Base-by-base conservation (phyloP, 2,888 invertebrate genomes). In the Lepidochitona cinerea region DNA sequence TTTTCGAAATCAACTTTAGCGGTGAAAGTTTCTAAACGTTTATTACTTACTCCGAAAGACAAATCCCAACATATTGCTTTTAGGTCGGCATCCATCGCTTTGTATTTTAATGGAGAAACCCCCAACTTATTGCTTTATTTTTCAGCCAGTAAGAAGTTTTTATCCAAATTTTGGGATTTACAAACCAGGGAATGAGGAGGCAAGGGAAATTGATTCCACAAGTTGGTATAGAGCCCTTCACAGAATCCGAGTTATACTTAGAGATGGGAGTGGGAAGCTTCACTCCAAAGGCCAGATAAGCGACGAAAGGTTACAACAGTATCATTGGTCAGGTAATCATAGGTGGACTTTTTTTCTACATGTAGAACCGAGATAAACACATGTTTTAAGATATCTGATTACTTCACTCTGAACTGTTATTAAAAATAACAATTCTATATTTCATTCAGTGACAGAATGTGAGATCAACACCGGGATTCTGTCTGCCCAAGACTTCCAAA, bases 381-480 rank as follows among this genome's bases (percentile, higher is more conserved):
- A n/a, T n/a, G n/a, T n/a, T n/a, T n/a, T n/a, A n/a, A n/a, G n/a
- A n/a, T n/a, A n/a, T n/a, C n/a, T n/a, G n/a, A n/a, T n/a, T n/a
- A n/a, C n/a, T n/a, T n/a, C n/a, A n/a, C n/a, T n/a, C n/a, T 41
- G 41, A 41, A 9, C 9, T 41, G 41, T 18, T 12, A 41, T 41
- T 41, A 41, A 41, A 12, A 18, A 12, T 41, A 12, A n/a, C 23
- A n/a, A 14, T 59, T 2, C 4, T 59, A 3, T 59, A 4, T 66
- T 37, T 26, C 29, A 80, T 79, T 9, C 78, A 89, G 89, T 89
- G 53, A 89, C 89, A 23, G 88, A 88, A 69, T 80, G 79, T 68
- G 89, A 89, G 75, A 84, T 87, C 26, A 70, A 81, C 36, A 81
- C 81, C 41, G 89, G 88, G 1, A 80, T 88, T 26, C 69, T 87